Percentiles rank a stretch among this genome's conserved stretches.
Evolutionary conservation across 2,888 invertebrate species (phyloP).

Genomic region (Xanthorhoe spadicearia): DNA sequence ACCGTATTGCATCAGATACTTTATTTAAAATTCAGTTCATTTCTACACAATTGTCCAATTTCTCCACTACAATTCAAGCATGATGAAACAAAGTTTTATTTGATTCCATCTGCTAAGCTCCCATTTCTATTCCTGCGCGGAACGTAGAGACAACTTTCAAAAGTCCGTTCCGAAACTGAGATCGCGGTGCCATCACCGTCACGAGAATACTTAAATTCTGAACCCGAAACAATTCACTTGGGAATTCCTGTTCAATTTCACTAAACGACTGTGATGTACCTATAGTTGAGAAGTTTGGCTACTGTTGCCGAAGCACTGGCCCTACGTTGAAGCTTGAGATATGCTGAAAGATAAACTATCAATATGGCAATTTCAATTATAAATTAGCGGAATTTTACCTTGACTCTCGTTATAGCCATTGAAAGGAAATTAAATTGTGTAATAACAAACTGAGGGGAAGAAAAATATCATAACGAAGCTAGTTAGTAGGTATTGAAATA

Average conservation of each 20-base stretch:
- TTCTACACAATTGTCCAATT: neutral
- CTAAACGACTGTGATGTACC: conserved; percentile 45
- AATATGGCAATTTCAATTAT: neutral
- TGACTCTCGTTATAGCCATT: too few relatives aligned
- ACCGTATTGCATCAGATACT: neutral
- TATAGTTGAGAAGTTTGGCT: conserved; percentile 38
- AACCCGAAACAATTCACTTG: conserved; percentile 45
- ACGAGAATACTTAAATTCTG: conserved; percentile 45
- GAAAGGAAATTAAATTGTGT: too few relatives aligned
- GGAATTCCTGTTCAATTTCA: conserved; percentile 48
- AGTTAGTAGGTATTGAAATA: too few relatives aligned
- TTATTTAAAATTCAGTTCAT: neutral
- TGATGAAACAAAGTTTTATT: conserved; percentile 18
- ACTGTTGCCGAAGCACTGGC: conserved; percentile 27
- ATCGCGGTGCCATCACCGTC: conserved; percentile 33
- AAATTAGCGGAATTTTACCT: too few relatives aligned
- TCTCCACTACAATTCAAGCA: neutral
- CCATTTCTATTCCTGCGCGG: conserved; percentile 20
- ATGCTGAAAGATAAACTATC: neutral
- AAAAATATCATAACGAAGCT: too few relatives aligned
- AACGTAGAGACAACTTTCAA: conserved; percentile 22
- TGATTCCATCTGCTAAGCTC: conserved; percentile 15
- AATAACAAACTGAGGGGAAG: too few relatives aligned
- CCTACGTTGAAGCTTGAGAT: conserved; percentile 5
- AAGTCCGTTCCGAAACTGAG: conserved; percentile 32